Evolutionary conservation across 2,113 vertebrate genomes (phyloP).

Genomic region (Tragelaphus imberbis): DNA sequence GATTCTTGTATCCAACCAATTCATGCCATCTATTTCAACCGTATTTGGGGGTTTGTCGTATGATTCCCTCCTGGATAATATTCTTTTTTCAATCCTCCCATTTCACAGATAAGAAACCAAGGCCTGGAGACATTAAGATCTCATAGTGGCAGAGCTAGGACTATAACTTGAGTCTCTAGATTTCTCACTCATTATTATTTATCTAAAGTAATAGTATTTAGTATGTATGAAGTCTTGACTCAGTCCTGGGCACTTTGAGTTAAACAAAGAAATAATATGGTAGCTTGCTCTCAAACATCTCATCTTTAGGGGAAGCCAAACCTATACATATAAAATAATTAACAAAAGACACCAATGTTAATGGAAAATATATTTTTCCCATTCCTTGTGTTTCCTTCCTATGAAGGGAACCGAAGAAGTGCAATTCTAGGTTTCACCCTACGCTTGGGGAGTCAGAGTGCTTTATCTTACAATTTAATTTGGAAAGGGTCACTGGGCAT

Average conservation of each 20-base stretch:
- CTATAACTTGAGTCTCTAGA: neutral
- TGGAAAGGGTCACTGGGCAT: neutral
- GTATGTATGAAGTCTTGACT: neutral
- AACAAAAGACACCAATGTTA: neutral
- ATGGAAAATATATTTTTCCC: neutral
- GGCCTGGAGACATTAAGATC: neutral
- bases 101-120: conserved; percentile 21
- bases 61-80: neutral
- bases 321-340: neutral
- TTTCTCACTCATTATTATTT: neutral
- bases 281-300: neutral
- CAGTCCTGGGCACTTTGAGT: neutral
- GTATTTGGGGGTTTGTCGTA: neutral
- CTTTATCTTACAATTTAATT: neutral
- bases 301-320: neutral
- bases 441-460: neutral
- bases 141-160: neutral
- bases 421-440: neutral
- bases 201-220: neutral
- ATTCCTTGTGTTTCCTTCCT: neutral
- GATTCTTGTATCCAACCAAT: neutral
- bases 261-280: neutral
- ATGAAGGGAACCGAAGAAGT: neutral
- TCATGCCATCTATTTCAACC: neutral
- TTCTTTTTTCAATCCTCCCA: neutral